phyloP scores from a whole-genome alignment of 2,888 invertebrate genomes.

The Loripinus fragilis region DNA sequence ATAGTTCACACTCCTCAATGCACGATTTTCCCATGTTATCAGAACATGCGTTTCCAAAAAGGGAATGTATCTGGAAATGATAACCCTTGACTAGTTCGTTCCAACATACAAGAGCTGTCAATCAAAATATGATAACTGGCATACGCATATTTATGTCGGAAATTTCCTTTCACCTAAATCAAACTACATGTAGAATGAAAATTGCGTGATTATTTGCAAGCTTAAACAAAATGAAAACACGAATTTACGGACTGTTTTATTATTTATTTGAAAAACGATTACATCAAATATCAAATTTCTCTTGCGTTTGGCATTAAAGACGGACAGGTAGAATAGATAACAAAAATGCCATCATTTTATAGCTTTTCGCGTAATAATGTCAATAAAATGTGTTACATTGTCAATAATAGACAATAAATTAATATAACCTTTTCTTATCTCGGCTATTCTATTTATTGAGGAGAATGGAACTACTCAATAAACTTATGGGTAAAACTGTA shows the following conservation, averaged over 20 bases:
- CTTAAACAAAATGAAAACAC: too few species aligned
- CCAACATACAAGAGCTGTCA: too few species aligned
- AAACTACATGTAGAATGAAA: too few species aligned
- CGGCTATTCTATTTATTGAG: background rate
- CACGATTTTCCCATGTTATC: too few species aligned
- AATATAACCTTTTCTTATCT: constrained; percentile 18
- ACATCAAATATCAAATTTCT: constrained; percentile 12
- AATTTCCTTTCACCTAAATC: too few species aligned
- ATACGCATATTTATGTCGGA: too few species aligned
- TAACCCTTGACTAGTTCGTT: too few species aligned
- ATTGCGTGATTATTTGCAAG: too few species aligned
- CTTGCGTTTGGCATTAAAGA: background rate
- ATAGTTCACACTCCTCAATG: too few species aligned
- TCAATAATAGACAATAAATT: constrained; percentile 20
- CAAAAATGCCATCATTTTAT: constrained; percentile 20
- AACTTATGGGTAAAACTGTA: background rate
- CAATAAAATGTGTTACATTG: background rate
- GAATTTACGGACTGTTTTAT: background rate
- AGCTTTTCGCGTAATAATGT: background rate
- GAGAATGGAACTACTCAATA: background rate
- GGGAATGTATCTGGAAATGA: too few species aligned
- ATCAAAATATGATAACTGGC: too few species aligned
- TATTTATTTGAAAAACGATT: background rate
- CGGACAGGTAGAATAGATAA: constrained; percentile 8
- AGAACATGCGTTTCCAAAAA: too few species aligned